Conservation (phyloP, 2,113 vertebrate genomes). For the Pontoporia blainvillei region DNA sequence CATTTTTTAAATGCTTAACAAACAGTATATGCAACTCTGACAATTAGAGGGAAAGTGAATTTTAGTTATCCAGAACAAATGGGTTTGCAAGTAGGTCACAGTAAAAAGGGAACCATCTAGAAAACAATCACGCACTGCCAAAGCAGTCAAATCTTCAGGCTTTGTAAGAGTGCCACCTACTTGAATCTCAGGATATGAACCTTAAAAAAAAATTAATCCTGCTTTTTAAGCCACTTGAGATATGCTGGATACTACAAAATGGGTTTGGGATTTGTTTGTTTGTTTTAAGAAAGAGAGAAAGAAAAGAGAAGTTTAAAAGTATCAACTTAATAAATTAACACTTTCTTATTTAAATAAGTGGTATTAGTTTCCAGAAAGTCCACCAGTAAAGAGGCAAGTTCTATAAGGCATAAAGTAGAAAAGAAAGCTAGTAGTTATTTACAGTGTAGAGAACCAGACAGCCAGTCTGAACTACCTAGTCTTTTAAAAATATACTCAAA, state of each 20-base stretch:
- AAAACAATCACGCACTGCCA: background rate
- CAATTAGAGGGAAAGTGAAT: background rate
- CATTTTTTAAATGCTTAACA: background rate
- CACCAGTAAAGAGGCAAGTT: background rate
- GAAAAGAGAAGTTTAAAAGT: background rate
- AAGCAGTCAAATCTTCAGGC: background rate
- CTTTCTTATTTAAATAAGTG: background rate
- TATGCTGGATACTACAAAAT: background rate
- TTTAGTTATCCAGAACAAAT: background rate
- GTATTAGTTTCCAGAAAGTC: background rate
- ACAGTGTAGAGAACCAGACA: background rate
- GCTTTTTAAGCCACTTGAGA: background rate
- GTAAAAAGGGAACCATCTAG: background rate
- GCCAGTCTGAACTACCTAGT: background rate
- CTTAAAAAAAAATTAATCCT: background rate
- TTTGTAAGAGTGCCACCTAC: constrained; percentile 60
- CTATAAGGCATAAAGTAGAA: background rate
- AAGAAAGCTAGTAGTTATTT: background rate
- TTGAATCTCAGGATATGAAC: background rate
- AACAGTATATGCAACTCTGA: background rate
- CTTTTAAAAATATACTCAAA: background rate
- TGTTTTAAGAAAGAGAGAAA: background rate
- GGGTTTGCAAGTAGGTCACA: background rate
- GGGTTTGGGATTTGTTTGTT: background rate
- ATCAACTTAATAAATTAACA: background rate